phyloP scores from a whole-genome alignment of 2,797 vertebrate genomes.

The Anguilla marmorata region DNA sequence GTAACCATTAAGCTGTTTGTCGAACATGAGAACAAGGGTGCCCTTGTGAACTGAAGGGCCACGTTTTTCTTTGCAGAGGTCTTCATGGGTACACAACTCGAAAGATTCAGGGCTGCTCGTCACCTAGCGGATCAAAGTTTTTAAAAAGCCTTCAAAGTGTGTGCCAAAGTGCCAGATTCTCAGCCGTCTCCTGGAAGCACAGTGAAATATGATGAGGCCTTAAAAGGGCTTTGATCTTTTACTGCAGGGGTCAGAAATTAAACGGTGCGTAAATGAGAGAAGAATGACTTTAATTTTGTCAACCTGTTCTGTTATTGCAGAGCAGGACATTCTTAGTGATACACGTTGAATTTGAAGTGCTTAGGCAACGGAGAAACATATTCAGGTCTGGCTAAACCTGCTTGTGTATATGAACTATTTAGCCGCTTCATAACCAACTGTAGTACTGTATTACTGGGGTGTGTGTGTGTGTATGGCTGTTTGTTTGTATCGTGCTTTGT shows the following conservation, averaged over 20 bases:
- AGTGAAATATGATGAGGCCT: conserved; percentile 75
- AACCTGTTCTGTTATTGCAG: conserved; percentile 79
- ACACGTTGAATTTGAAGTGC: conserved; percentile 75
- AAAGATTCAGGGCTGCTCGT: conserved; percentile 63
- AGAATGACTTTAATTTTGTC: conserved; percentile 77
- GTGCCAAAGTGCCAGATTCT: conserved; percentile 71
- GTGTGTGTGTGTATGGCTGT: not conserved
- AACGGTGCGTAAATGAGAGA: conserved; percentile 79
- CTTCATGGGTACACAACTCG: conserved; percentile 12
- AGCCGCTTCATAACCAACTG: conserved; percentile 71
- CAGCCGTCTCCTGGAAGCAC: conserved; percentile 71
- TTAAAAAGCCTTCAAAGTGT: conserved; percentile 45
- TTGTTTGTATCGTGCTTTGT: not conserved
- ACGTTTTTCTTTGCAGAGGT: not conserved
- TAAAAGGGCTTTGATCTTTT: conserved; percentile 82
- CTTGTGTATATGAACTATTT: conserved; percentile 66
- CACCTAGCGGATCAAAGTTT: conserved; percentile 56
- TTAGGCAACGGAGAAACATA: conserved; percentile 53
- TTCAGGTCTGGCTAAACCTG: conserved; percentile 44
- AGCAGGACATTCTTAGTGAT: conserved; percentile 71
- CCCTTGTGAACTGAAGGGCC: not conserved
- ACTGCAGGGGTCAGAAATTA: conserved; percentile 75
- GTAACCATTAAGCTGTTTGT: not conserved
- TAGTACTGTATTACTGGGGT: not conserved
- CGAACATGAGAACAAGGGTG: not conserved